Conservation (phyloP, 2,113 vertebrate genomes). For the Sander lucioperca region DNA sequence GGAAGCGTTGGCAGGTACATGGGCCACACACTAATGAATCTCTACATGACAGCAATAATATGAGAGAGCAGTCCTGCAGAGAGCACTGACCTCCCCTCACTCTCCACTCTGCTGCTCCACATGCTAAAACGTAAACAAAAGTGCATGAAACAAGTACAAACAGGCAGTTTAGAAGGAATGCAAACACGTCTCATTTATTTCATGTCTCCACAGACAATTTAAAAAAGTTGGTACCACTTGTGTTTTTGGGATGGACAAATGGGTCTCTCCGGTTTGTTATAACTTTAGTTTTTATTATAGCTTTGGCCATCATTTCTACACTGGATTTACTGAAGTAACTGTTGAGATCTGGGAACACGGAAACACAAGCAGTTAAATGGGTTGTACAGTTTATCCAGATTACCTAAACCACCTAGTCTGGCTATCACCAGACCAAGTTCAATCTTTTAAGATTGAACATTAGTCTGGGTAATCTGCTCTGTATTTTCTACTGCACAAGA, state of each 20-base stretch:
- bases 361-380: too few relatives aligned
- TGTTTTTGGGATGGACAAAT: background rate
- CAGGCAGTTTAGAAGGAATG: background rate
- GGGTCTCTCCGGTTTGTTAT: too few relatives aligned
- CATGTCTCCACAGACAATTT: background rate
- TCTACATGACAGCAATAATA: constrained; percentile 29
- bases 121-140: background rate
- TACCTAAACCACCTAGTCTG: too few relatives aligned
- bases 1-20: constrained; percentile 28
- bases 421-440: too few relatives aligned
- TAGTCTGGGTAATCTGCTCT: too few relatives aligned
- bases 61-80: constrained; percentile 11
- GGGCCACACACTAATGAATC: constrained; percentile 44
- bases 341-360: too few relatives aligned
- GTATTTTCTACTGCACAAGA: too few relatives aligned
- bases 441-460: too few relatives aligned
- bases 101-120: constrained; percentile 15
- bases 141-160: background rate
- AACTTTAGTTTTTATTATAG: too few relatives aligned
- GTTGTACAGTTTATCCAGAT: too few relatives aligned
- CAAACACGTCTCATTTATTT: background rate
- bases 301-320: background rate
- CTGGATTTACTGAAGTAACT: too few relatives aligned
- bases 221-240: background rate
- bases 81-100: constrained; percentile 13